Conservation (phyloP, 2,113 vertebrate species). For the Ciconia boyciana region DNA sequence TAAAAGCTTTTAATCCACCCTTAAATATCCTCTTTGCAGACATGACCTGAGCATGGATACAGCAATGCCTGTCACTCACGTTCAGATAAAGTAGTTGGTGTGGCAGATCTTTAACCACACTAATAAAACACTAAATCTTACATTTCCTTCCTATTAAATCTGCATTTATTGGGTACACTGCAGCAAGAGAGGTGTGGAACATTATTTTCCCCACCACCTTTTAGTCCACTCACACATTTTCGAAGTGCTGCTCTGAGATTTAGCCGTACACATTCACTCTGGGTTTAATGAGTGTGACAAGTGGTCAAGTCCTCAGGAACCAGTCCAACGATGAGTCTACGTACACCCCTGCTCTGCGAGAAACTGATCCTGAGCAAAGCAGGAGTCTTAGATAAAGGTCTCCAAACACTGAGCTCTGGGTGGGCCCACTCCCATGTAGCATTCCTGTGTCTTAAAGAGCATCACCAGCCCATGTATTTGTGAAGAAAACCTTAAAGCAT, state of each 20-base stretch:
- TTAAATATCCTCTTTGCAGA: background rate
- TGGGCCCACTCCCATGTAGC: no score
- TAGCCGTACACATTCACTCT: no score
- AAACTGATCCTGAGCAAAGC: background rate
- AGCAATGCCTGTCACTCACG: background rate
- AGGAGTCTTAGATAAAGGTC: no score
- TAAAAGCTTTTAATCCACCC: background rate
- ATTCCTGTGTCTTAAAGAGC: background rate
- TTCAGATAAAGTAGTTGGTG: background rate
- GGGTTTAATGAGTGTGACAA: background rate
- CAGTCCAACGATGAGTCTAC: rapidly evolving
- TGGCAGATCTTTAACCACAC: background rate
- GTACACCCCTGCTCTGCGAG: background rate
- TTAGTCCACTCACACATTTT: background rate
- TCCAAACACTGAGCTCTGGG: background rate
- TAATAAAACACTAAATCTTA: background rate
- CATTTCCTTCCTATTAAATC: background rate
- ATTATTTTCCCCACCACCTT: background rate
- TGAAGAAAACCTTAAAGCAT: background rate
- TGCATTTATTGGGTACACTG: background rate
- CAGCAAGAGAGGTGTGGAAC: background rate
- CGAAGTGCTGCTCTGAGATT: background rate
- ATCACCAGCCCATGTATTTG: background rate
- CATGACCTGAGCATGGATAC: background rate
- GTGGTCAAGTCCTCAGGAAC: background rate